Conservation (phyloP, 2,113 vertebrate genomes). For the mouse (Mus musculus) region DNA sequence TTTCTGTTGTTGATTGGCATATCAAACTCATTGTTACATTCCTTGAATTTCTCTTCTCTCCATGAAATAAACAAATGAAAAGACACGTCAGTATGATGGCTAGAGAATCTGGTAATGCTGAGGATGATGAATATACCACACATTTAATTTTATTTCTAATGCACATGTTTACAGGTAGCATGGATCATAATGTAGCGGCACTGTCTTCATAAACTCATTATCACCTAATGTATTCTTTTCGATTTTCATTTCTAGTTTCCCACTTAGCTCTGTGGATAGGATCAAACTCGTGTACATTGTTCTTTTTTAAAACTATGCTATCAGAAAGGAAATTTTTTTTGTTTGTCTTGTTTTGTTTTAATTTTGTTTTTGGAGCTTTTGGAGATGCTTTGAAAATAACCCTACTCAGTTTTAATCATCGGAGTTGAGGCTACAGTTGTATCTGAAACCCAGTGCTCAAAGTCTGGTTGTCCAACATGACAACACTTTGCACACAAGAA, state of each 20-base stretch:
- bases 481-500: neutral
- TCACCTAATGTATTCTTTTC: neutral
- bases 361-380: neutral
- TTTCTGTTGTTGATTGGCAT: neutral
- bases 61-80: neutral
- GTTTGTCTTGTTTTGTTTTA: neutral
- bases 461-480: neutral
- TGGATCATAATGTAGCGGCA: neutral
- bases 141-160: constrained; percentile 21
- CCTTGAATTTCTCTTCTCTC: neutral
- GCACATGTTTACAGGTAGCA: neutral
- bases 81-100: neutral
- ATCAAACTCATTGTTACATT: neutral
- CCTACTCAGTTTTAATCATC: neutral
- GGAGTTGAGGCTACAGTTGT: neutral
- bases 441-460: neutral
- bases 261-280: neutral
- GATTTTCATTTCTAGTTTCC: constrained; percentile 27
- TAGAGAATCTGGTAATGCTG: neutral
- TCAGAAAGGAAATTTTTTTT: neutral
- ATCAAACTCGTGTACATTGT: neutral
- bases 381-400: neutral
- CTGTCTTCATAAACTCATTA: neutral
- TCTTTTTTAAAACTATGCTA: neutral
- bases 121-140: neutral